Percentiles rank a stretch among this genome's conserved stretches.
phyloP scores from a whole-genome alignment of 2,888 invertebrate genomes.

The Nemurella pictetii region DNA sequence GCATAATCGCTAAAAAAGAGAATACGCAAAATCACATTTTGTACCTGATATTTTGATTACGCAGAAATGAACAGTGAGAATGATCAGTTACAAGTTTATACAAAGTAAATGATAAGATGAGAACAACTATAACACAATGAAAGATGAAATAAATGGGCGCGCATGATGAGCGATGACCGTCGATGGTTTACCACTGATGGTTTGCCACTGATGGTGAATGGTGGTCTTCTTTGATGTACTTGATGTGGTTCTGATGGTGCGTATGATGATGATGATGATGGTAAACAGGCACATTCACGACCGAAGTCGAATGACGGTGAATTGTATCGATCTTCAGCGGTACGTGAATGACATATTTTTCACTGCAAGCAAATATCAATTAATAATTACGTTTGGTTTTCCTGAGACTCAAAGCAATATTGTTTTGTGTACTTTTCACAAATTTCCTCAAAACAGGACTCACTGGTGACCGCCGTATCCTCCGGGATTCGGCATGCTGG shows the following conservation, averaged over 20 bases:
- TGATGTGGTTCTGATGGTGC: slow-evolving; percentile 5
- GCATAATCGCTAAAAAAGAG: not conserved
- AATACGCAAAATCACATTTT: not conserved
- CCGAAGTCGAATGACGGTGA: slow-evolving; percentile 1
- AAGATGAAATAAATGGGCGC: not conserved
- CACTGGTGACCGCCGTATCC: slow-evolving; percentile 14
- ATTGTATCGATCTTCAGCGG: slow-evolving; percentile 19
- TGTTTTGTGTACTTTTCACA: no score
- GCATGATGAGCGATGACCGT: not conserved
- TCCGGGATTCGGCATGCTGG: slow-evolving; percentile 10
- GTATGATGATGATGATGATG: slow-evolving; percentile 33
- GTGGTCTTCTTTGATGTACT: not conserved
- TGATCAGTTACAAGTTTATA: not conserved
- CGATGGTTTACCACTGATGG: not conserved
- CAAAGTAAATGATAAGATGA: not conserved
- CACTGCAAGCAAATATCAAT: not conserved
- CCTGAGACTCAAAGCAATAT: not conserved
- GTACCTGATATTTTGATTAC: not conserved
- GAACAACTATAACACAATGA: not conserved
- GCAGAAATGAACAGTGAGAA: not conserved
- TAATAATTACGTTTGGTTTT: not conserved
- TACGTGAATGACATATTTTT: slow-evolving; percentile 26
- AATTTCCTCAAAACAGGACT: not conserved
- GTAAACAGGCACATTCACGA: slow-evolving; percentile 19
- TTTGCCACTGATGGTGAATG: not conserved